phyloP scores from a whole-genome alignment of 2,113 vertebrate species.

The Rattus rattus region DNA sequence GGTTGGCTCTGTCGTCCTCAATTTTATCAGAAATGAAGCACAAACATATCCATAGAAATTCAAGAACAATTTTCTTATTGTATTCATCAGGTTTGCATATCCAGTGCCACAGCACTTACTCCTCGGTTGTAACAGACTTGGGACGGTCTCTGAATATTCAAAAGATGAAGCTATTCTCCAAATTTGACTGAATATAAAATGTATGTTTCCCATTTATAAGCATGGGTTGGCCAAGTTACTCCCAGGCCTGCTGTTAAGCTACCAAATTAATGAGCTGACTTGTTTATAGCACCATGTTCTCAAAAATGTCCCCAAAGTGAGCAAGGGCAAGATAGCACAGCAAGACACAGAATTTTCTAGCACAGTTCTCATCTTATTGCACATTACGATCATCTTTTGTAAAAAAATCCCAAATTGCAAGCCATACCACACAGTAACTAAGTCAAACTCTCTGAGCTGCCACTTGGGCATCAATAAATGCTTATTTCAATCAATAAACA shows the following conservation, averaged over 20 bases:
- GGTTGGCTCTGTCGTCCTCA: not conserved
- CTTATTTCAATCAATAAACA: constrained; percentile 40
- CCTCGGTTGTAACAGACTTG: not conserved
- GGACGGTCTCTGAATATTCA: not conserved
- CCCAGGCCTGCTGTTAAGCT: constrained; percentile 13
- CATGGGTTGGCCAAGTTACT: constrained; percentile 38
- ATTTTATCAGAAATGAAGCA: constrained; percentile 46
- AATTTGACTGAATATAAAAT: constrained; percentile 28
- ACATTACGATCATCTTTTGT: constrained; percentile 20
- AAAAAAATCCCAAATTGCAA: constrained; percentile 44
- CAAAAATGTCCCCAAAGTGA: constrained; percentile 55
- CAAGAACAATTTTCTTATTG: constrained; percentile 26
- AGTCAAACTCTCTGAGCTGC: constrained; percentile 39
- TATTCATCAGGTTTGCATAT: not conserved
- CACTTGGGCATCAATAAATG: not conserved
- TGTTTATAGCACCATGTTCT: constrained; percentile 26
- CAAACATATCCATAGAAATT: constrained; percentile 14
- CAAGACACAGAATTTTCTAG: constrained; percentile 39
- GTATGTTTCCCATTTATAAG: constrained; percentile 49
- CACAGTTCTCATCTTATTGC: constrained; percentile 30
- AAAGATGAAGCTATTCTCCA: constrained; percentile 52
- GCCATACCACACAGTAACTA: not conserved
- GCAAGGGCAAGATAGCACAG: constrained; percentile 46
- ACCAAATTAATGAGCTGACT: constrained; percentile 47
- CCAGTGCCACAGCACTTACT: not conserved